A percentile compares a stretch with the other conserved stretches of the same genome.
These are phyloP conservation scores for Seriola aureovittata DNA, from an alignment of 2,113 vertebrate species.

Conservation along the genomic window DNA sequence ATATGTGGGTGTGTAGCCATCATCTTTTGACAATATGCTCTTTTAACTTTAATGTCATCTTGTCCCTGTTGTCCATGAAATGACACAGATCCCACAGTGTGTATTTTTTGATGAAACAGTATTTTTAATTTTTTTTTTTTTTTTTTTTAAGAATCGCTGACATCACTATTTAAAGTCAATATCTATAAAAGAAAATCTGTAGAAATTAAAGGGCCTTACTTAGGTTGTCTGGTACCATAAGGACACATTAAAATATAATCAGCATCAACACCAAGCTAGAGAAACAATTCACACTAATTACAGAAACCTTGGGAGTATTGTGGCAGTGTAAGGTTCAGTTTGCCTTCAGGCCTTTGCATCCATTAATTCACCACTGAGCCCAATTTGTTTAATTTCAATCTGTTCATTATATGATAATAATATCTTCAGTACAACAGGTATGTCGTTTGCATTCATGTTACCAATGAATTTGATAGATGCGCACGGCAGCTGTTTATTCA, in stretches of 20 bases:
- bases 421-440: neutral
- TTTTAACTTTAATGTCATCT: constrained; percentile 6
- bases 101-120: neutral
- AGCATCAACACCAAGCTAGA: neutral
- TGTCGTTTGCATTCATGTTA: constrained; percentile 1
- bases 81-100: neutral
- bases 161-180: neutral
- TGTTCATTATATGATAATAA: neutral
- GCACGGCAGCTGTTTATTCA: constrained; percentile 49
- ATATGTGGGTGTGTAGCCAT: neutral
- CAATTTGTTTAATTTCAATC: constrained; percentile 2
- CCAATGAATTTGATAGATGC: constrained; percentile 28
- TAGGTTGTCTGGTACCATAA: neutral
- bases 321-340: neutral
- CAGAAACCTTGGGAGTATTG: neutral
- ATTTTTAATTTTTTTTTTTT: neutral
- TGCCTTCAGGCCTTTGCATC: neutral
- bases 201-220: neutral
- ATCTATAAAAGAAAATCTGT: neutral
- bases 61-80: neutral
- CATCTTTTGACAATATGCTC: neutral
- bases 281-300: neutral
- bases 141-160: constrained; percentile 1
- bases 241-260: constrained; percentile 2
- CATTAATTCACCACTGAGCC: no score